phyloP scores from a whole-genome alignment of 2,113 vertebrate species.

The Gymnogyps californianus region DNA sequence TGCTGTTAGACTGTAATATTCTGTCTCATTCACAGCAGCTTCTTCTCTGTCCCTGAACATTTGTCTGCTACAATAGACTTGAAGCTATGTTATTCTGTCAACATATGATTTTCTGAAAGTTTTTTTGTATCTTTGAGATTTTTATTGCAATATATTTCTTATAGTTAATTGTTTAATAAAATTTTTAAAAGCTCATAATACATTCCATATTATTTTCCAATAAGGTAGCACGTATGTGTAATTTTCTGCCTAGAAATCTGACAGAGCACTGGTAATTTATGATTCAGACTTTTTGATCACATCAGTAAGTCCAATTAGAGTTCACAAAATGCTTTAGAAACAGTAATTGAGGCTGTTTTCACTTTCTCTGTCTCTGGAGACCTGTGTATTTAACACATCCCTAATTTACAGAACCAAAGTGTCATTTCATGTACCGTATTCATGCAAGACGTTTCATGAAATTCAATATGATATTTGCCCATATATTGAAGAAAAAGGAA shows the following conservation, averaged over 20 bases:
- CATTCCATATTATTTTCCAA: neutral
- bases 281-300: neutral
- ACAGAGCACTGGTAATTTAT: neutral
- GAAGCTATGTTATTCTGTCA: neutral
- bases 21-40: neutral
- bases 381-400: neutral
- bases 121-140: neutral
- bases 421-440: neutral
- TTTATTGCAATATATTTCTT: neutral
- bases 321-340: neutral
- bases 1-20: neutral
- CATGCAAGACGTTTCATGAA: neutral
- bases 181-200: neutral
- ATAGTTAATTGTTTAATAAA: neutral
- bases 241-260: neutral
- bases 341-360: neutral
- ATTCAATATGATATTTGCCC: neutral
- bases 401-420: neutral
- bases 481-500: neutral
- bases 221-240: neutral
- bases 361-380: neutral
- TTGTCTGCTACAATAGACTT: neutral
- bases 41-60: neutral
- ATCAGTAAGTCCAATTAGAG: neutral
- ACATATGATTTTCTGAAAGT: neutral